A percentile compares a stretch with the other conserved stretches of the same genome.
Conservation (phyloP, 2,888 invertebrate species). For the Flabesymbios commensalis region DNA sequence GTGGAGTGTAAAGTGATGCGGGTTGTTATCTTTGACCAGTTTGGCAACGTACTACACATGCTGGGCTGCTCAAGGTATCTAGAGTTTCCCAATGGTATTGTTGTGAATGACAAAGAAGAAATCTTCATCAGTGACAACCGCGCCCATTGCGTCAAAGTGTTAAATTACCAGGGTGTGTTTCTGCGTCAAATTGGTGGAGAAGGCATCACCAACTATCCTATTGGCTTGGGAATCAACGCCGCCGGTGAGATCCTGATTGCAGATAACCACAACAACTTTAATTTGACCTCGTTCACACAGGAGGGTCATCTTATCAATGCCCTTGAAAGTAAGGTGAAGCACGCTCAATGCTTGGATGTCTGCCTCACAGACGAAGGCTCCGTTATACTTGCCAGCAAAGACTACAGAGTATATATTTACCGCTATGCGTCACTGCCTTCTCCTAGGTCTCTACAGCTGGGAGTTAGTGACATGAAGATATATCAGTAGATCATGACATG, state of each 20-base stretch:
- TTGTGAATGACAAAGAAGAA: slow-evolving; percentile 98
- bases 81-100: slow-evolving; percentile 99
- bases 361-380: slow-evolving; percentile 28
- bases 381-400: slow-evolving; percentile 31
- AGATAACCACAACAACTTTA: slow-evolving; percentile 37
- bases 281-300: slow-evolving; percentile 32
- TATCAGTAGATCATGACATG: too few species aligned
- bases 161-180: slow-evolving; percentile 30
- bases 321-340: slow-evolving; percentile 31
- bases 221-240: slow-evolving; percentile 25
- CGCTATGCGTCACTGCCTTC: slow-evolving; percentile 22
- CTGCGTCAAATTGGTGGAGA: slow-evolving; percentile 29
- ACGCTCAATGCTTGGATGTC: slow-evolving; percentile 34
- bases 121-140: slow-evolving; percentile 99
- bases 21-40: slow-evolving; percentile 98
- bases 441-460: too few species aligned
- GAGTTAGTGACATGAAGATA: too few species aligned
- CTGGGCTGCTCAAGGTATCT: slow-evolving; percentile 82
- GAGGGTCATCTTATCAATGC: slow-evolving; percentile 30
- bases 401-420: slow-evolving; percentile 31
- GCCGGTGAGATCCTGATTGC: slow-evolving; percentile 30
- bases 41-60: slow-evolving; percentile 94
- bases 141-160: slow-evolving; percentile 93
- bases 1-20: slow-evolving; percentile 96
- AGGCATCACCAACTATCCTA: slow-evolving; percentile 28